Evolutionary conservation across 2,888 invertebrate genomes (phyloP), one percentile per base, ranked within the genome.

Genomic region (Mesoligia furuncula): DNA sequence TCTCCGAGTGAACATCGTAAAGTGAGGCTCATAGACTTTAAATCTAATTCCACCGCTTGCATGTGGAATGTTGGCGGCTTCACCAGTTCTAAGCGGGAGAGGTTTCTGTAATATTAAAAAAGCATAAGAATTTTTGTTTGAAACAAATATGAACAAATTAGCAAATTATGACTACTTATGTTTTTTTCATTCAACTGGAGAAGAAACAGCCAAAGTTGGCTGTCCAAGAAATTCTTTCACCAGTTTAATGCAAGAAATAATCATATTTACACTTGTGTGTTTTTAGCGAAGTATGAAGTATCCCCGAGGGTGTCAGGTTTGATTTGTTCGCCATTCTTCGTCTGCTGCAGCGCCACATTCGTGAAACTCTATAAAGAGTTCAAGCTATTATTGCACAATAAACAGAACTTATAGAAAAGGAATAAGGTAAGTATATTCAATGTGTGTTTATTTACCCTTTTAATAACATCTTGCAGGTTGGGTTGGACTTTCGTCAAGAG

Each of bases 401-500:
- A 74, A 42, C 42, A 42, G 42, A 42, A 65, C 13, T 15, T n/a
- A 42, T 3, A 20, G 27, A 51, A 76, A 59, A 42, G 24, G 2
- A 59, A 20, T 45, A 7, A 0, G 36, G 36, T 36, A 79, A 27
- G n/a, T 31, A 57, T 20, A 27, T 17, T 48, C 7, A 31, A 45
- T 36, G 9, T 48, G 15, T 74, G 57, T 85, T 83, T 93, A 94
- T 94, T 96, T 94, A 97, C 97, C 93, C 97, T 94, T 93, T 97
- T 97, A 89, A 97, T 95, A 94, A 97, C 97, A 90, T 97, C 97
- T 92, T 97, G 97, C 79, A 97, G 94, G 89, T 97, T 95, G 5
- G 97, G 97, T 85, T 97, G 97, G 45, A 97, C 95, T 90, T 95
- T 95, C 27, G 95, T 94, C 80, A 97, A 88, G 76, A 97, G 93